A percentile compares a stretch with the other conserved stretches of the same genome.
These are phyloP conservation scores for Cerastis rubricosa DNA, from an alignment of 2,888 invertebrate species.

Conservation along the genomic window DNA sequence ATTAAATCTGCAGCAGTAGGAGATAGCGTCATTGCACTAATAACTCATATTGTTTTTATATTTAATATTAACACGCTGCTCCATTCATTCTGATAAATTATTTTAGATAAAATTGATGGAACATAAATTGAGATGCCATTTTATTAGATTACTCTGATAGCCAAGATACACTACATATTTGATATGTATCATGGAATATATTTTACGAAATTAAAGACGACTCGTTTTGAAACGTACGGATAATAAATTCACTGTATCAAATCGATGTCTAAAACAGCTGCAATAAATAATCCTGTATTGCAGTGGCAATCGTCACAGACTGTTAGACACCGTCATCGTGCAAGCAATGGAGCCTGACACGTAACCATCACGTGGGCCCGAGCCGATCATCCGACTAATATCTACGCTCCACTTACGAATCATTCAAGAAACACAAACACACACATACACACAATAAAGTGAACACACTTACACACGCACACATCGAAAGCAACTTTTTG, in stretches of 20 bases:
- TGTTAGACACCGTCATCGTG: constrained; percentile 74
- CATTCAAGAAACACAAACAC: constrained; percentile 82
- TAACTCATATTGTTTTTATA: constrained; percentile 69
- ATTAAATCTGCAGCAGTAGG: constrained; percentile 73
- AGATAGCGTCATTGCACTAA: constrained; percentile 63
- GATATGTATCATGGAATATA: constrained; percentile 6
- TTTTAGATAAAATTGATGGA: constrained; percentile 62
- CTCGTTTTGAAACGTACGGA: constrained; percentile 43
- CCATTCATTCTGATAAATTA: constrained; percentile 69
- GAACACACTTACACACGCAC: constrained; percentile 38
- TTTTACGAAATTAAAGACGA: constrained; percentile 21
- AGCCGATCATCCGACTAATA: constrained; percentile 78
- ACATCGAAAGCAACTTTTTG: constrained; percentile 67
- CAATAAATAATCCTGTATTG: constrained; percentile 68
- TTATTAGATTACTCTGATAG: constrained; percentile 50
- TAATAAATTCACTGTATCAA: constrained; percentile 60
- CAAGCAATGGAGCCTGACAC: constrained; percentile 81
- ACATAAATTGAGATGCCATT: constrained; percentile 50
- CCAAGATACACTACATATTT: constrained; percentile 19
- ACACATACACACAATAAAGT: constrained; percentile 37
- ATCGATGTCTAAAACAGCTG: constrained; percentile 61
- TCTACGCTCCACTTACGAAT: constrained; percentile 83
- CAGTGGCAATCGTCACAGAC: constrained; percentile 75
- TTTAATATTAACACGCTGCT: constrained; percentile 67
- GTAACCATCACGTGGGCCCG: constrained; percentile 73